Percentiles rank a stretch among this genome's conserved stretches.
phyloP scores from a whole-genome alignment of 2,113 vertebrate species.

The Heliornis fulica region DNA sequence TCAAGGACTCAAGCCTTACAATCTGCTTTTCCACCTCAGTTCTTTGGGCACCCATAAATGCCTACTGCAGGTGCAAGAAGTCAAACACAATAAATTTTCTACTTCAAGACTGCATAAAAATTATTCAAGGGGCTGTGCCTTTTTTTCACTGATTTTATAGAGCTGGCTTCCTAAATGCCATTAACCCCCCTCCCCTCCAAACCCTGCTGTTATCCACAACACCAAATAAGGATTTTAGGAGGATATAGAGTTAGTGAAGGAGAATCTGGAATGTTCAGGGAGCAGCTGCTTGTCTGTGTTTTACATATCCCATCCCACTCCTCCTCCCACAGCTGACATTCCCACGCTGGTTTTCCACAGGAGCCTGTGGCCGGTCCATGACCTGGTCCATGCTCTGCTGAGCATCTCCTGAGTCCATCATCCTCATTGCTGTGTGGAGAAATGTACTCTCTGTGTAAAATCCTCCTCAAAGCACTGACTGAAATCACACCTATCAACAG shows the following conservation, averaged over 20 bases:
- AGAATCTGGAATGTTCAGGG: neutral
- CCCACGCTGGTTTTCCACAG: neutral
- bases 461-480: neutral
- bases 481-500: neutral
- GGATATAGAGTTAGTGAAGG: neutral
- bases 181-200: accelerated
- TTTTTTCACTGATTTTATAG: neutral
- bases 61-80: neutral
- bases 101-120: neutral
- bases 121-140: neutral
- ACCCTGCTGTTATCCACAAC: neutral
- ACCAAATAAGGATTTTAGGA: neutral
- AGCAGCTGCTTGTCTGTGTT: neutral
- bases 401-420: neutral
- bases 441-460: neutral
- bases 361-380: neutral
- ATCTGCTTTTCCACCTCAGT: neutral
- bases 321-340: too few species aligned
- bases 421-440: accelerated
- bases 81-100: neutral
- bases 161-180: neutral
- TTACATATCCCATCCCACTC: neutral
- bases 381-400: neutral
- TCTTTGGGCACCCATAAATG: neutral
- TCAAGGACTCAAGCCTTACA: neutral